Percentiles rank a stretch among this genome's conserved stretches.
These are phyloP conservation scores for Nebria ingens DNA, from an alignment of 1,140 invertebrate genomes.

Conservation along the genomic window DNA sequence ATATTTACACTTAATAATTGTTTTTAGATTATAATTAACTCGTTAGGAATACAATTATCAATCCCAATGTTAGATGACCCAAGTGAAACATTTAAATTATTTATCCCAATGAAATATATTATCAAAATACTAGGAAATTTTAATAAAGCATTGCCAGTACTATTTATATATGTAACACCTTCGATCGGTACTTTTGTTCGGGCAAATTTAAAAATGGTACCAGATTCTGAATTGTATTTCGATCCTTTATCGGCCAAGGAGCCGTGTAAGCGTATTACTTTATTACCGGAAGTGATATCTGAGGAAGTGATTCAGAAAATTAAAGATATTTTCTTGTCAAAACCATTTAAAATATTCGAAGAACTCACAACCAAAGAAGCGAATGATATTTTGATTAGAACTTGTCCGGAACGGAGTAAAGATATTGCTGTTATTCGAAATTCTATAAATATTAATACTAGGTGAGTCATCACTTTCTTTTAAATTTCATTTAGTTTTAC, in stretches of 20 bases:
- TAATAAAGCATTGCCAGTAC: slow-evolving; percentile 56
- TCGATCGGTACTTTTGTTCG: slow-evolving; percentile 55
- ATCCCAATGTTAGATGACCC: slow-evolving; percentile 53
- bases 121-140: slow-evolving; percentile 65
- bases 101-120: slow-evolving; percentile 52
- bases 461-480: slow-evolving; percentile 3
- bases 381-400: slow-evolving; percentile 67
- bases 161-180: slow-evolving; percentile 65
- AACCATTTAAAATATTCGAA: slow-evolving; percentile 40
- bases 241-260: slow-evolving; percentile 49
- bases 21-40: slow-evolving; percentile 47
- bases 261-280: slow-evolving; percentile 61
- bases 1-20: too few relatives aligned
- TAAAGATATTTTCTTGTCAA: slow-evolving; percentile 48
- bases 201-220: slow-evolving; percentile 54
- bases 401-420: slow-evolving; percentile 49
- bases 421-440: background rate
- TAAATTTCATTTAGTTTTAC: background rate
- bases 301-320: slow-evolving; percentile 54
- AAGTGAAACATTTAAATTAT: slow-evolving; percentile 43
- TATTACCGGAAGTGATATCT: slow-evolving; percentile 58
- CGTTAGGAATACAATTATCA: slow-evolving; percentile 52
- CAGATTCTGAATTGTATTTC: slow-evolving; percentile 46
- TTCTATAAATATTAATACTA: background rate
- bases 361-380: slow-evolving; percentile 65